Conservation (phyloP, 2,888 invertebrate genomes). For the Heliconius aoede region DNA sequence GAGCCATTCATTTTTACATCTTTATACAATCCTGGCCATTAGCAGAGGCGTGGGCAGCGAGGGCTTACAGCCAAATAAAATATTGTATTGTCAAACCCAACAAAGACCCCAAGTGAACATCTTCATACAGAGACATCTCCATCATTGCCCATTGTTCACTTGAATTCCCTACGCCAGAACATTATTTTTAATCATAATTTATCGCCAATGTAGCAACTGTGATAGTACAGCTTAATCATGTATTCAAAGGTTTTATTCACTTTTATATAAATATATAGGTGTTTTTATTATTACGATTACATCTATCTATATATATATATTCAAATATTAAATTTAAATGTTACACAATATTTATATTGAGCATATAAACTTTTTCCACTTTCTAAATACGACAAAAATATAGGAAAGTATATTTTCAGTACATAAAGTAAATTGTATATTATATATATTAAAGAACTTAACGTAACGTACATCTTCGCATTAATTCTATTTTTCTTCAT, state of each 20-base stretch:
- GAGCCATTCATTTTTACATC: constrained; percentile 80
- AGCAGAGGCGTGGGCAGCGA: constrained; percentile 80
- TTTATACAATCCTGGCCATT: constrained; percentile 81
- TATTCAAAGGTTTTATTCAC: not conserved
- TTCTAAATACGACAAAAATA: not conserved
- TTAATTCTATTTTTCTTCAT: constrained; percentile 44
- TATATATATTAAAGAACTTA: not conserved
- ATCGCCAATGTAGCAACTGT: constrained; percentile 66
- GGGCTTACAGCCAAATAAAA: constrained; percentile 81
- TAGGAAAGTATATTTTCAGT: not conserved
- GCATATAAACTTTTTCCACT: not conserved
- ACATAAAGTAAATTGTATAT: not conserved
- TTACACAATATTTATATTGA: not conserved
- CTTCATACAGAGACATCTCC: constrained; percentile 76
- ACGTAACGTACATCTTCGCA: not conserved
- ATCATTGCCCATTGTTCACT: constrained; percentile 67
- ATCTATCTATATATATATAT: not conserved
- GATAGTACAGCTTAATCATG: constrained; percentile 17
- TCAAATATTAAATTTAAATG: not conserved
- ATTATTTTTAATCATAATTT: constrained; percentile 78
- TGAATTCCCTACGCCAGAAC: constrained; percentile 62
- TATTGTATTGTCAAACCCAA: constrained; percentile 75
- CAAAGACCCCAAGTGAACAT: constrained; percentile 81
- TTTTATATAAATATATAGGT: not conserved
- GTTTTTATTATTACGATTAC: not conserved